Evolutionary conservation across 1,140 invertebrate species (phyloP).

Genomic region (Leptinotarsa lineolata): DNA sequence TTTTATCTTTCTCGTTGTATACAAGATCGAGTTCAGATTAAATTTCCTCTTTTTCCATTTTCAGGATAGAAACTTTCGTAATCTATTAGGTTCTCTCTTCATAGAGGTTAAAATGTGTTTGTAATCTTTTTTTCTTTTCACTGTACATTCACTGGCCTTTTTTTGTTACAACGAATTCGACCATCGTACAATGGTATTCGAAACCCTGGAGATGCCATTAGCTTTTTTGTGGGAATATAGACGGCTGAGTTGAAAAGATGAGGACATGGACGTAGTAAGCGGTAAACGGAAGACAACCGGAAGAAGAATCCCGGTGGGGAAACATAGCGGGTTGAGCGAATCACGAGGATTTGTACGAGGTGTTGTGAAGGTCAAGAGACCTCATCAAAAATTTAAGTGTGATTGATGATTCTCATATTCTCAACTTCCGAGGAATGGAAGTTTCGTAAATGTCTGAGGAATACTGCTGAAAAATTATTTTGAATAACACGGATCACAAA

Average conservation of each 20-base stretch:
- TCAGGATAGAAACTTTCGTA: constrained; percentile 9
- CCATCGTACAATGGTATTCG: constrained; percentile 10
- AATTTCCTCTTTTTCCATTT: constrained; percentile 3
- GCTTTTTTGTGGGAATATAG: constrained; percentile 7
- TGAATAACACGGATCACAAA: too few species aligned
- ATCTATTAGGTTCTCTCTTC: constrained; percentile 10
- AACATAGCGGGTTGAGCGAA: not conserved
- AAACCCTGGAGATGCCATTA: constrained; percentile 19
- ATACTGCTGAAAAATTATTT: too few species aligned
- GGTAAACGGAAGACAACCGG: not conserved
- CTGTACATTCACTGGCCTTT: not conserved
- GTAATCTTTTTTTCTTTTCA: constrained; percentile 17
- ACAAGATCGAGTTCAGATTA: constrained; percentile 12
- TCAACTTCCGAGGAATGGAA: too few species aligned
- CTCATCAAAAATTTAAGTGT: not conserved
- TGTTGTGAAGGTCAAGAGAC: not conserved
- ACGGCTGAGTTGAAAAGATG: not conserved
- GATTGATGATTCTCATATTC: too few species aligned
- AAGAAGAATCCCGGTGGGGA: constrained; percentile 2
- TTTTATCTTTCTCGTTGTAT: constrained; percentile 4
- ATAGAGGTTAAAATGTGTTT: constrained; percentile 22
- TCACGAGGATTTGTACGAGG: not conserved
- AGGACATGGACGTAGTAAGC: not conserved
- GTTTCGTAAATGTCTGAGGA: too few species aligned
- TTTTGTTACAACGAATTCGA: constrained; percentile 3